Conservation (phyloP, 2,888 invertebrate species). For the Pomacea canaliculata region DNA sequence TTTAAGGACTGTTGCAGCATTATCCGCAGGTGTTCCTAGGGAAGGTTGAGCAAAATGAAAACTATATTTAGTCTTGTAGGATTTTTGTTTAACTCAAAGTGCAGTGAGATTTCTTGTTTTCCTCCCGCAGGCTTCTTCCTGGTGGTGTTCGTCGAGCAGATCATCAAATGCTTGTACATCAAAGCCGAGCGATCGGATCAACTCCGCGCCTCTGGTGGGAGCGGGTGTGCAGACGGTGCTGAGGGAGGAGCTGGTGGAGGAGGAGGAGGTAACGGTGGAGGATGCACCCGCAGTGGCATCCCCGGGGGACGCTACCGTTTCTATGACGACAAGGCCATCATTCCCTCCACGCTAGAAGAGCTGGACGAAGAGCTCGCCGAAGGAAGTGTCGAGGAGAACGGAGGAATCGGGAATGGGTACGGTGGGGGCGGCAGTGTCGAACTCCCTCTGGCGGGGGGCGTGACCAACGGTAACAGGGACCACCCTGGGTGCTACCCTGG, state of each 20-base stretch:
- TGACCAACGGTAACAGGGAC: not conserved
- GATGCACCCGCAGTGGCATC: not conserved
- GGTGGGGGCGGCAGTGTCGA: not conserved
- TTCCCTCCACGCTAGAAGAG: constrained; percentile 23
- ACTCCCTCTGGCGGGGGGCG: not conserved
- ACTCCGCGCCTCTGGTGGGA: not conserved
- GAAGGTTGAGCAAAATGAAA: no score
- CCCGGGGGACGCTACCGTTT: constrained; percentile 8
- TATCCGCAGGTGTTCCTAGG: no score
- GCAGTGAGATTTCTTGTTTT: not conserved
- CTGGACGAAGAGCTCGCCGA: constrained; percentile 5
- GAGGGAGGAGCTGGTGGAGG: not conserved
- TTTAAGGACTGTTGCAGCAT: no score
- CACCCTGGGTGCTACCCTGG: not conserved
- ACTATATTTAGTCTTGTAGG: no score
- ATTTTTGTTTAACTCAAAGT: no score
- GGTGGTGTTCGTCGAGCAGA: constrained; percentile 59
- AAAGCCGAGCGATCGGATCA: constrained; percentile 41
- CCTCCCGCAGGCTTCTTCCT: constrained; percentile 49
- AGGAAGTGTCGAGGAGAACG: not conserved
- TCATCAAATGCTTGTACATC: constrained; percentile 54
- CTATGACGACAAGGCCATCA: constrained; percentile 21
- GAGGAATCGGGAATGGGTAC: not conserved
- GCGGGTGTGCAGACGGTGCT: not conserved
- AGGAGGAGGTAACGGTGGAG: not conserved